Evolutionary conservation across 2,888 invertebrate species (phyloP), one percentile per base, ranked within the genome.

Genomic region (Disparrhopalites patrizii): DNA sequence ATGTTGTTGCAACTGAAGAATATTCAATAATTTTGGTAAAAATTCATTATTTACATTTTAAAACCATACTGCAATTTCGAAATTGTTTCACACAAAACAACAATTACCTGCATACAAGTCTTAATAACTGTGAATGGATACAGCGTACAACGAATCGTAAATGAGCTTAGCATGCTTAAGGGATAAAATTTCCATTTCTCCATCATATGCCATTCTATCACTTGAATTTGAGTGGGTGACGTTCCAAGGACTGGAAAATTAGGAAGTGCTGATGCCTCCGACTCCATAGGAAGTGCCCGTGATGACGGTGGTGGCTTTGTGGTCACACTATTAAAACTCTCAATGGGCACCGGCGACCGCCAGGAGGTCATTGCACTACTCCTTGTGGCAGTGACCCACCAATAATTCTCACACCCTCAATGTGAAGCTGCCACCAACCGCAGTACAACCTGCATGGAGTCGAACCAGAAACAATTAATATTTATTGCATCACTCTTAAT

Each of bases 171-270:
- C 82, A 95, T 89, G 65, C 93, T 93, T 65, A 97, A 81, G 0
- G 96, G 95, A 78, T 92, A 92, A 79, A 96, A 98, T 78, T 93
- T 94, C 54, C 84, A 84, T 77, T 93, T 95, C 80, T 98, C 91
- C 93, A 98, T 91, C 97, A 98, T 98, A 73, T 94, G 87, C 91
- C 96, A 93, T 81, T 98, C 97, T 70, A 98, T 94, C 18, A 74
- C 68, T 71, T 73, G 70, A 36, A 74, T 70, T 52, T 60, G 58
- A 20, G 65, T 38, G 23, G 10, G 36, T 5, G 43, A 43, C n/a
- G 5, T n/a, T 43, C 43, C 43, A 15, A 43, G 20, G 5, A 27
- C 5, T 4, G 51, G 51, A 23, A 27, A 51, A 51, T 25, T 25
- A 25, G 51, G 3, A 3, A 51, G 5, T 3, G 51, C 13, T 4